Conservation (phyloP, 2,888 invertebrate genomes). For the Drosophila quinaria region DNA sequence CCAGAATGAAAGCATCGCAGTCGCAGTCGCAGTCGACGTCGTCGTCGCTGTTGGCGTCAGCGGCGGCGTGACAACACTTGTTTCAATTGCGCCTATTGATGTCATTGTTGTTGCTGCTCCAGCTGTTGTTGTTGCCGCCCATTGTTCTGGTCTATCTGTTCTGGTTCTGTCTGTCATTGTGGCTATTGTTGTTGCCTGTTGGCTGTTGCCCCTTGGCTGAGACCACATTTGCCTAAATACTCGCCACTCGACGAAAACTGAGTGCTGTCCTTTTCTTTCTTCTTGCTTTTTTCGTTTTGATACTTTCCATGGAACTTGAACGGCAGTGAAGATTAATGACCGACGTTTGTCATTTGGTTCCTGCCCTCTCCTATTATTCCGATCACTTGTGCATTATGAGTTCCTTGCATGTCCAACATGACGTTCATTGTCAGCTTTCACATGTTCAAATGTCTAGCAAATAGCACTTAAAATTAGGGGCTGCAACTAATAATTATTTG, state of each 20-base stretch:
- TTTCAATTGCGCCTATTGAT: conserved; percentile 68
- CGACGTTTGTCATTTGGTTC: conserved; percentile 41
- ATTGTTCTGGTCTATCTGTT: conserved; percentile 43
- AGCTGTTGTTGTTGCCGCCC: conserved; percentile 10
- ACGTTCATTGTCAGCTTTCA: conserved; percentile 1
- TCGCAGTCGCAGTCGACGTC: conserved; percentile 6
- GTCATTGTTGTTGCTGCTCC: conserved; percentile 44
- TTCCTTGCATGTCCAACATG: conserved; percentile 12
- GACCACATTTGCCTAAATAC: conserved; percentile 58
- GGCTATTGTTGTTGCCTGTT: conserved; percentile 15
- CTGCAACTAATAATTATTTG: too few species aligned
- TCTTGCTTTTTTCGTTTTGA: conserved; percentile 13
- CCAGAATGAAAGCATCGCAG: conserved; percentile 13
- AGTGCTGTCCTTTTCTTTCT: neutral
- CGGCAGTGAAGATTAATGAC: conserved; percentile 66
- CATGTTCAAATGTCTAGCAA: neutral
- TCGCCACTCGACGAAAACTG: conserved; percentile 36
- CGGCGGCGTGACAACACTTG: conserved; percentile 60
- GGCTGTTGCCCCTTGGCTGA: conserved; percentile 13
- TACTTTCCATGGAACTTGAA: conserved; percentile 51
- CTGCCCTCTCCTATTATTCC: conserved; percentile 2
- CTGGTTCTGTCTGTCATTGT: conserved; percentile 17
- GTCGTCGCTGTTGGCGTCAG: conserved; percentile 13
- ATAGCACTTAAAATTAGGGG: neutral
- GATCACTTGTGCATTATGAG: conserved; percentile 15